Percentiles rank a stretch among this genome's conserved stretches.
Conservation (phyloP, 2,113 vertebrate species). For the Lipotes vexillifer region DNA sequence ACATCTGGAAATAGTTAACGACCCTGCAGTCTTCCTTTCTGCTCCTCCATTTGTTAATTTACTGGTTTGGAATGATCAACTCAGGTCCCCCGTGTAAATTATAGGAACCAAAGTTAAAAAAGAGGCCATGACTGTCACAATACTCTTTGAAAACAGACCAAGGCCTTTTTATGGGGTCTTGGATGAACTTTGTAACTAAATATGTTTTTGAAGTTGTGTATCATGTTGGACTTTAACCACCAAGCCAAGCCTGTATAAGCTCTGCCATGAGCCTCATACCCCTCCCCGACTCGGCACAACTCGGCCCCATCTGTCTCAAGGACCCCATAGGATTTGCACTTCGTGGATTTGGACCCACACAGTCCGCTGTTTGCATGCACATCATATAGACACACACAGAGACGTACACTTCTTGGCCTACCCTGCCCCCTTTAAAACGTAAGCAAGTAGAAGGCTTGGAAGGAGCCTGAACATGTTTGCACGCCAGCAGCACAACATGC, state of each 20-base stretch:
- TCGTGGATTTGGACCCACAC: background rate
- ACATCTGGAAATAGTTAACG: slow-evolving; percentile 85
- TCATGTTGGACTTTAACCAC: slow-evolving; percentile 16
- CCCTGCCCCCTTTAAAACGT: background rate
- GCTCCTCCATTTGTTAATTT: slow-evolving; percentile 49
- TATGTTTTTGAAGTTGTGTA: background rate
- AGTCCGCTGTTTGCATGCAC: background rate
- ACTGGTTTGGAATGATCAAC: slow-evolving; percentile 45
- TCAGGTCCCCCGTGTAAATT: slow-evolving; percentile 14
- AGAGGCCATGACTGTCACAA: background rate
- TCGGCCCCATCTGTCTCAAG: background rate
- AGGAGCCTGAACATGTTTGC: background rate
- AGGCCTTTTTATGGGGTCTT: background rate
- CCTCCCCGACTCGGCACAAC: background rate
- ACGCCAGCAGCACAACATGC: fast-evolving
- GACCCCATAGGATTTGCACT: background rate
- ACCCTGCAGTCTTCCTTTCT: slow-evolving; percentile 53
- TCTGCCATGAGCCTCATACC: background rate
- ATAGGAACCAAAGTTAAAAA: slow-evolving; percentile 49
- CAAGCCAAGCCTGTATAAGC: slow-evolving; percentile 23
- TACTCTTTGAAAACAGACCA: background rate
- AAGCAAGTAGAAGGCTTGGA: background rate
- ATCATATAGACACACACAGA: background rate
- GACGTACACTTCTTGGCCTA: background rate
- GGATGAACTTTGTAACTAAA: background rate